Conservation (phyloP, 2,888 invertebrate genomes). For the Geotrupes spiniger region DNA sequence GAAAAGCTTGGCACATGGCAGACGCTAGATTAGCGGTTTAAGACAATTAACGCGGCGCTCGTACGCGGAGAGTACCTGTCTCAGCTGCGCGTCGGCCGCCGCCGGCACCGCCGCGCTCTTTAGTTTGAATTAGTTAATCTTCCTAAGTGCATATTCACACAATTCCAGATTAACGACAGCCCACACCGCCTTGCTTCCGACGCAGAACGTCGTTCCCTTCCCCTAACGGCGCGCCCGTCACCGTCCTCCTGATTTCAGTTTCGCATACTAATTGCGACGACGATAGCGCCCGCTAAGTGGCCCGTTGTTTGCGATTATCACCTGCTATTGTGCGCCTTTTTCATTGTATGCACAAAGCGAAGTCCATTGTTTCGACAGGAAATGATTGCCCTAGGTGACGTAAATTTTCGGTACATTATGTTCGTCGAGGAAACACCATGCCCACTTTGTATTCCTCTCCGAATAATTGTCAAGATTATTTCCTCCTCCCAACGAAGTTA, state of each 20-base stretch:
- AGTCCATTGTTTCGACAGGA: too few relatives aligned
- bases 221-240: background rate
- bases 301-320: background rate
- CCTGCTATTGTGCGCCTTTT: background rate
- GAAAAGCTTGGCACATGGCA: slow-evolving; percentile 33
- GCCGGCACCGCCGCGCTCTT: slow-evolving; percentile 2
- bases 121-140: slow-evolving; percentile 32
- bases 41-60: slow-evolving; percentile 38
- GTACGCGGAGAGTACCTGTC: slow-evolving; percentile 27
- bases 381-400: too few relatives aligned
- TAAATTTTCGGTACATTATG: too few relatives aligned
- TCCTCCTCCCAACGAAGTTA: too few relatives aligned
- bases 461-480: too few relatives aligned
- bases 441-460: too few relatives aligned
- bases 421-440: too few relatives aligned
- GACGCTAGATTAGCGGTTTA: slow-evolving; percentile 43
- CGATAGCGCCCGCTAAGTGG: background rate
- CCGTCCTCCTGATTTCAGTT: slow-evolving; percentile 13
- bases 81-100: slow-evolving; percentile 18
- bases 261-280: slow-evolving; percentile 11
- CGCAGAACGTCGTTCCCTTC: background rate
- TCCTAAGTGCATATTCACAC: slow-evolving; percentile 35
- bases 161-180: slow-evolving; percentile 25
- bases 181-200: background rate
- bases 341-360: too few relatives aligned